phyloP scores from a whole-genome alignment of 1,140 invertebrate species.

The Hirudo medicinalis region DNA sequence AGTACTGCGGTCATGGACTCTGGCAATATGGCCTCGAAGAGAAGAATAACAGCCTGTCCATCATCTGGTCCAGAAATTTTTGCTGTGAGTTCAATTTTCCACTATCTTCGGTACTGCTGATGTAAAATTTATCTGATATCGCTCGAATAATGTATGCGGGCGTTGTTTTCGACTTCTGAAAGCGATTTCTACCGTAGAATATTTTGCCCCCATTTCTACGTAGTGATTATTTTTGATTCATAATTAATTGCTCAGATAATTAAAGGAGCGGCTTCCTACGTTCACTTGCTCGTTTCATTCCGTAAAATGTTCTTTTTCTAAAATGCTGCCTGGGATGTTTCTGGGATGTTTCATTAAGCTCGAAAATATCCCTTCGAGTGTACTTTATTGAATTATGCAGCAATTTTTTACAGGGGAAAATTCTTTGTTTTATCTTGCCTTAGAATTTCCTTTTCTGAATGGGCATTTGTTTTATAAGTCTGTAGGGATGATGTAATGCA shows the following conservation, averaged over 20 bases:
- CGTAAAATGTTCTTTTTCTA: neutral
- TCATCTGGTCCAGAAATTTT: constrained; percentile 19
- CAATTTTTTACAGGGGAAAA: too few relatives aligned
- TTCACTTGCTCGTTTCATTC: neutral
- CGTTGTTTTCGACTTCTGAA: constrained; percentile 1
- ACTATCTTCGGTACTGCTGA: too few relatives aligned
- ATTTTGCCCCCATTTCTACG: neutral
- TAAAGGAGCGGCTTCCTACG: too few relatives aligned
- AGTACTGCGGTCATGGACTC: constrained; percentile 21
- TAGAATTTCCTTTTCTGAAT: too few relatives aligned
- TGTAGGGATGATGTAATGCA: too few relatives aligned
- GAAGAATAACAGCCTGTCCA: constrained; percentile 9
- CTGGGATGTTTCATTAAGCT: too few relatives aligned
- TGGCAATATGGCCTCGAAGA: constrained; percentile 19
- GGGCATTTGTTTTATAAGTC: too few relatives aligned
- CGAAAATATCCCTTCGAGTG: too few relatives aligned
- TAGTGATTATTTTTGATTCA: neutral
- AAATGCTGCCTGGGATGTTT: too few relatives aligned
- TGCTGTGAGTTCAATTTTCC: constrained; percentile 21
- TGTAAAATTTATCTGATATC: too few relatives aligned
- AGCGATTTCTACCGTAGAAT: neutral
- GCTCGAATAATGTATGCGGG: neutral
- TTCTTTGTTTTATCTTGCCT: too few relatives aligned
- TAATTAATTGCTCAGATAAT: neutral
- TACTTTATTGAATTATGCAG: too few relatives aligned